phyloP scores from a whole-genome alignment of 2,888 invertebrate genomes.

The Escarpia spicata region DNA sequence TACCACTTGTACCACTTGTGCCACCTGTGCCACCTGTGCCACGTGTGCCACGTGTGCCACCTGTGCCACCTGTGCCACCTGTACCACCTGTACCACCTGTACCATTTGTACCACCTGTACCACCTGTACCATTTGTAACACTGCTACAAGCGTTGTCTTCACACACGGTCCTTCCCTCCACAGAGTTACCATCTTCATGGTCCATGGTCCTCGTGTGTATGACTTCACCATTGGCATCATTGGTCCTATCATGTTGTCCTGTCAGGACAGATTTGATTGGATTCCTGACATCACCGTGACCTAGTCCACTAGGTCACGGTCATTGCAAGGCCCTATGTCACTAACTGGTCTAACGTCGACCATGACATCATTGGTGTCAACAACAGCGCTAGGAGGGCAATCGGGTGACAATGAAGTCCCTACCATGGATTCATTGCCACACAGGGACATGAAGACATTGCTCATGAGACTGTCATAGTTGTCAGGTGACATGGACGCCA shows the following conservation, averaged over 20 bases:
- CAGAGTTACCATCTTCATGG: neutral
- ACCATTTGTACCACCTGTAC: too few species aligned
- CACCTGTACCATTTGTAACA: too few species aligned
- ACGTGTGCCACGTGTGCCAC: too few species aligned
- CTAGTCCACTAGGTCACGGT: too few species aligned
- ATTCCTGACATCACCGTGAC: neutral
- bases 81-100: too few species aligned
- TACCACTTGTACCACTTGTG: too few species aligned
- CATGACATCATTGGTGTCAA: neutral
- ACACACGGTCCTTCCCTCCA: neutral
- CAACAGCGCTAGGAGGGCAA: neutral
- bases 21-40: too few species aligned
- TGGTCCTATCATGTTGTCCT: neutral
- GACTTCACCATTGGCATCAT: neutral
- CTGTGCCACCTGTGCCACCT: too few species aligned
- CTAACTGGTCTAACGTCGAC: neutral
- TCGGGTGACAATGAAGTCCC: neutral
- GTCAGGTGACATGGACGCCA: neutral
- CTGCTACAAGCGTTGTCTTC: too few species aligned
- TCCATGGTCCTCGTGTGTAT: neutral
- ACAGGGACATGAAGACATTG: neutral
- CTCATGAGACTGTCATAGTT: neutral
- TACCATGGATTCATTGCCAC: neutral
- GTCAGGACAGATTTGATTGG: neutral
- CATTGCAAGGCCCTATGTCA: neutral